Evolutionary conservation across 2,113 vertebrate genomes (phyloP).

Genomic region (Oreochromis spilurus): DNA sequence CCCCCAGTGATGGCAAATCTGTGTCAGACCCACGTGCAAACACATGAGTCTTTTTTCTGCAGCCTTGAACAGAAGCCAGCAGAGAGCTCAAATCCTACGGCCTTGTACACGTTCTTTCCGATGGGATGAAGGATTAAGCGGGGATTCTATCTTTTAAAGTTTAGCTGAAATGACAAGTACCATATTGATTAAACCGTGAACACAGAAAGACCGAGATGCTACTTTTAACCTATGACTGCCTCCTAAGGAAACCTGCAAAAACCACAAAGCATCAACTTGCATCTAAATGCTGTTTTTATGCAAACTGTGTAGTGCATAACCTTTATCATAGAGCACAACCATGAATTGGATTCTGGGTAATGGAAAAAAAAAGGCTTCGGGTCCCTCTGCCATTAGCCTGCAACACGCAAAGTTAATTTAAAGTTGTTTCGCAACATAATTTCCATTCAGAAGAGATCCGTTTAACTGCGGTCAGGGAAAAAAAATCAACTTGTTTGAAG

Average conservation of each 20-base stretch:
- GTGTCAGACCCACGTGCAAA: constrained; percentile 13
- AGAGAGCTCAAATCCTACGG: not conserved
- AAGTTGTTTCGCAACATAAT: not conserved
- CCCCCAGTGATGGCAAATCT: not conserved
- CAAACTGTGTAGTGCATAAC: not conserved
- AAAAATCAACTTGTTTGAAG: not conserved
- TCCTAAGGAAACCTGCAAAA: constrained; percentile 72
- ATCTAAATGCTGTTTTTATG: constrained; percentile 47
- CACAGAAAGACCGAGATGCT: not conserved
- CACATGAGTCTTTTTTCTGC: not conserved
- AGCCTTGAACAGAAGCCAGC: constrained; percentile 31
- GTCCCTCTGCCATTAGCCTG: not conserved
- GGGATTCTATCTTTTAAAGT: not conserved
- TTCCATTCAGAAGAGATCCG: not conserved
- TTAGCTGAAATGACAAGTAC: not conserved
- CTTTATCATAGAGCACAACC: not conserved
- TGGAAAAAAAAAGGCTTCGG: not conserved
- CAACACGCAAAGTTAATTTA: not conserved
- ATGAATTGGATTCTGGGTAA: not conserved
- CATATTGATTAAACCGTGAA: not conserved
- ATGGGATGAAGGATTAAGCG: not conserved
- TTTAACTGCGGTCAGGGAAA: accelerated
- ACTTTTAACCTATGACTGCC: constrained; percentile 25
- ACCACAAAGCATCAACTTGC: constrained; percentile 63
- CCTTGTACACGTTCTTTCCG: not conserved